Conservation (phyloP, 2,888 invertebrate genomes). For the Leistus spinibarbis region DNA sequence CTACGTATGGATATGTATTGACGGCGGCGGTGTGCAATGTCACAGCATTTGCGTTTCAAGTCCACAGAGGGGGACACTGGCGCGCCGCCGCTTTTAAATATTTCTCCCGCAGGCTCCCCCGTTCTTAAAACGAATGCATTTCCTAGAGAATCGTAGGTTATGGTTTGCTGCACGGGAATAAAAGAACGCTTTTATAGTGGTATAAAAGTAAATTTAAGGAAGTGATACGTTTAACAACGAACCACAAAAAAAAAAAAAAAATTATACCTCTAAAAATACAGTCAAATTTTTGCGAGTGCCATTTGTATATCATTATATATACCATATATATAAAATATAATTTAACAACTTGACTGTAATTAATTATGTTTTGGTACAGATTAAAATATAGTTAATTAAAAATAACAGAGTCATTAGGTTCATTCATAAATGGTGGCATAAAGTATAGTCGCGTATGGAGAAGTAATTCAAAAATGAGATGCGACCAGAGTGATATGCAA, state of each 20-base stretch:
- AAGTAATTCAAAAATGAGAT: neutral
- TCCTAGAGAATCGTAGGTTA: constrained; percentile 26
- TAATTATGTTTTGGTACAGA: too few species aligned
- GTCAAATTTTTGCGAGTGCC: neutral
- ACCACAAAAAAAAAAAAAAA: neutral
- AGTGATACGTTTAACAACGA: constrained; percentile 22
- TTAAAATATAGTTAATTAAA: neutral
- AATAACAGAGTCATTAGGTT: neutral
- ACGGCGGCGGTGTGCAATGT: constrained; percentile 30
- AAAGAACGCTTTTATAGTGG: constrained; percentile 31
- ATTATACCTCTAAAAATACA: neutral
- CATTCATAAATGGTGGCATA: neutral
- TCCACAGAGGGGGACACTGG: neutral
- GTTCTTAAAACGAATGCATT: neutral
- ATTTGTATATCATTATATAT: too few species aligned
- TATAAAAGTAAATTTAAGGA: constrained; percentile 30
- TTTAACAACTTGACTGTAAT: too few species aligned
- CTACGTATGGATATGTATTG: constrained; percentile 30
- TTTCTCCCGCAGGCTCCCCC: constrained; percentile 11
- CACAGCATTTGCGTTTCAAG: constrained; percentile 27
- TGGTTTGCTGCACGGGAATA: constrained; percentile 30
- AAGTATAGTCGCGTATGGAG: too few species aligned
- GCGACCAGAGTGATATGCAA: constrained; percentile 34
- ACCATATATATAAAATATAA: too few species aligned
- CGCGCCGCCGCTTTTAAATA: constrained; percentile 18